Percentiles rank a stretch among this genome's conserved stretches.
Conservation (phyloP, 2,888 invertebrate genomes). For the Spodoptera littoralis region DNA sequence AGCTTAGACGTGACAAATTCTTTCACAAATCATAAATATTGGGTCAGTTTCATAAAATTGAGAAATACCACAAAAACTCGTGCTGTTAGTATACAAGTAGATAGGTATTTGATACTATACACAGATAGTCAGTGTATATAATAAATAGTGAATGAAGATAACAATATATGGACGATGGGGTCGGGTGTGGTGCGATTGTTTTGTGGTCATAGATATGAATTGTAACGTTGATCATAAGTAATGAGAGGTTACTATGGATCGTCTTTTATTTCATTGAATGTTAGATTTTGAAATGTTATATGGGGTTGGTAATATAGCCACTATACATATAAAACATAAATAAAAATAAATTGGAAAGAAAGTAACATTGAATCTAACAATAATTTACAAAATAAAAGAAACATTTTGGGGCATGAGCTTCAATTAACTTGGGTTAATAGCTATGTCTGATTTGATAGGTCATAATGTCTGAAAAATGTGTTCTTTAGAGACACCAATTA, state of each 20-base stretch:
- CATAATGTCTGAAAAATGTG: conserved; percentile 20
- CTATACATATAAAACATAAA: conserved; percentile 32
- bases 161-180: conserved; percentile 13
- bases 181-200: conserved; percentile 24
- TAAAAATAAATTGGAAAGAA: conserved; percentile 14
- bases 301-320: conserved; percentile 12
- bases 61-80: conserved; percentile 39
- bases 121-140: conserved; percentile 19
- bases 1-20: conserved; percentile 43
- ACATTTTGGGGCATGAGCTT: conserved; percentile 30
- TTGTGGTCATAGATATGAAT: conserved; percentile 30
- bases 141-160: conserved; percentile 27
- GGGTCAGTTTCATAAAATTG: conserved; percentile 54
- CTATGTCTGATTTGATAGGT: conserved; percentile 37
- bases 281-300: conserved; percentile 34
- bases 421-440: conserved; percentile 29
- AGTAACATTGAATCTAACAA: conserved; percentile 16
- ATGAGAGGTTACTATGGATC: conserved; percentile 28
- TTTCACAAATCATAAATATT: conserved; percentile 47
- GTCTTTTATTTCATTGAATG: conserved; percentile 25
- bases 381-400: conserved; percentile 18
- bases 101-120: conserved; percentile 38
- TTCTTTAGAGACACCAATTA: conserved; percentile 33
- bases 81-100: conserved; percentile 50
- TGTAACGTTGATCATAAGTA: conserved; percentile 11